Evolutionary conservation across 2,797 vertebrate genomes (phyloP), one percentile per base, ranked within the genome.

Genomic region (Siniperca undulata): DNA sequence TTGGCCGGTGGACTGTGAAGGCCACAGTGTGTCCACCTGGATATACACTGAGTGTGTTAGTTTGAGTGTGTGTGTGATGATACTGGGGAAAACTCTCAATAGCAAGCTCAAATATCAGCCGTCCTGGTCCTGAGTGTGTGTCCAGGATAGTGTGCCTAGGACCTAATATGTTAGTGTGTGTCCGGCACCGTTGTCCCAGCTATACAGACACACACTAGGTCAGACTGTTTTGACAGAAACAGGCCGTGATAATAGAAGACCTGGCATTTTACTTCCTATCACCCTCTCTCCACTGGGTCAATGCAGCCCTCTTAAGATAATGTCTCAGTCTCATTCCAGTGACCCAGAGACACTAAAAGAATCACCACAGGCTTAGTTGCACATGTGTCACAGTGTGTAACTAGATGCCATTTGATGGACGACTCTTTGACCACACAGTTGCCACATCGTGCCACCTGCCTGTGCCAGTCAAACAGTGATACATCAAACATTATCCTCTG

Each of bases 1-100:
- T 92, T 93, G 90, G 89, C 83, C 70, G 22, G 42, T 40, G 67
- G 81, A 64, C 86, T 93, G 89, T 87, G 90, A 94, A 92, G 90
- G 88, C 85, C 79, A 74, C 64, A 78, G 62, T n/a, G 58, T 77
- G 79, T 75, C 77, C 75, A 69, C 58, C 48, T 70, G 61, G 61
- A 80, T 65, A 62, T 22, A 61, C 46, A 36, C 27, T 5, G 55
- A 36, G 52, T 56, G 70, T 84, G 64, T 75, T 60, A 74, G 34
- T 72, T 42, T 74, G 73, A 38, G 55, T 74, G 59, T 60, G 50
- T 74, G 11, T 55, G 44, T 53, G 80, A 76, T 61, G 69, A 75
- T 75, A 61, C 14, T 0, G 17, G 42, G 46, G 36, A 60, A 22
- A 71, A 64, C 67, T 78, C 81, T 74, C 30, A 65, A 66, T 66